These are phyloP conservation scores for Anolis apletophallus DNA, from an alignment of 2,797 vertebrate species.

Conservation along the genomic window DNA sequence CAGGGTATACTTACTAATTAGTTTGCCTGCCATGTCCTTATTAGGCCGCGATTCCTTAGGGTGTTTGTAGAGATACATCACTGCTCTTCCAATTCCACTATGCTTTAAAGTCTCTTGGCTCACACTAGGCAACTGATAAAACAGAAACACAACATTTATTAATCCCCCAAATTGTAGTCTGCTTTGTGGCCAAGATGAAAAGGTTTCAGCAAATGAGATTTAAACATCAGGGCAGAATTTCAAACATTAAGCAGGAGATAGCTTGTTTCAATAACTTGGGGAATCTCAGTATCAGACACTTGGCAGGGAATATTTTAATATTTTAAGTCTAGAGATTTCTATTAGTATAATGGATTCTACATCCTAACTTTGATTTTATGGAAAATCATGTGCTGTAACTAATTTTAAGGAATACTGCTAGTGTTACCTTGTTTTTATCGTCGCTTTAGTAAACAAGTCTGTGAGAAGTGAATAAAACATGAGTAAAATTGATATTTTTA, in stretches of 20 bases:
- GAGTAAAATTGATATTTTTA: too few relatives aligned
- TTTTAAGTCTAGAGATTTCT: not conserved
- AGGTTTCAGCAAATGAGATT: not conserved
- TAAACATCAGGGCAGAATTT: not conserved
- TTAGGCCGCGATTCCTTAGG: constrained; percentile 94
- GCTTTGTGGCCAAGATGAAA: not conserved
- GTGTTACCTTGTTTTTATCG: not conserved
- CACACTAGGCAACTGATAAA: constrained; percentile 91
- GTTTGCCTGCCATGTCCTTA: constrained; percentile 97
- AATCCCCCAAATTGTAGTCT: not conserved
- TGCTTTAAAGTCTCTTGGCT: constrained; percentile 98
- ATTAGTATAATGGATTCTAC: not conserved
- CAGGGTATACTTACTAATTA: constrained; percentile 89
- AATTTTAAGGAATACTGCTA: not conserved
- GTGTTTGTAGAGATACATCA: constrained; percentile 99
- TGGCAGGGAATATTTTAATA: not conserved
- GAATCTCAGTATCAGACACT: not conserved
- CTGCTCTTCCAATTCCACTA: constrained; percentile 94
- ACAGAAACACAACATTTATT: constrained; percentile 10
- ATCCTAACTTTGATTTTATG: not conserved
- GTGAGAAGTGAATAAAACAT: not conserved
- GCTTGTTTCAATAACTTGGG: not conserved
- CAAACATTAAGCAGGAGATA: not conserved
- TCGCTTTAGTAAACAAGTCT: not conserved
- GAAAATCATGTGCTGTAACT: not conserved